Base-by-base conservation (phyloP, 2,888 invertebrate genomes). In the Blomia tropicalis region DNA sequence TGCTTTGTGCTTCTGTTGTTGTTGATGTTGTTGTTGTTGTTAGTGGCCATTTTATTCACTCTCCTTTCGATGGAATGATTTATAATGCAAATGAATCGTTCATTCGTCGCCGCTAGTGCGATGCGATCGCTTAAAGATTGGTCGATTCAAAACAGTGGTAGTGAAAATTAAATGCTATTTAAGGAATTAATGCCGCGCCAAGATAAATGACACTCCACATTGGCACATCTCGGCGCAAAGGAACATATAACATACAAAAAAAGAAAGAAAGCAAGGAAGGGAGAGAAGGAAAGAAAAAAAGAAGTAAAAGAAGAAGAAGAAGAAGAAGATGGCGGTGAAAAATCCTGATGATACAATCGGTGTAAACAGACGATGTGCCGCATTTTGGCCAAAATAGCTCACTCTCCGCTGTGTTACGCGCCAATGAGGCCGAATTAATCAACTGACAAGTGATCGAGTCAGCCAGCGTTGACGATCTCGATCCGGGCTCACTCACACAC, bases 321-420 rank as follows among this genome's bases (percentile, higher is more conserved):
- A 47, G 51, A n/a, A 7, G 27, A 7, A 47, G 22, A 7, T 27
- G 51, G 7, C 7, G 7, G 51, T 47, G 51, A 47, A n/a, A 47
- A 47, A 47, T 22, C 51, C n/a, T n/a, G n/a, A 47, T 47, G 51
- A 47, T 47, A 47, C 51, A 47, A 47, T 47, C 51, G 51, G n/a
- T 47, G 51, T 47, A 47, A 47, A 47, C 51, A 47, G 51, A 47
- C 51, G n/a, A 47, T 47, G 22, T 7, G 7, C 22, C 22, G n/a
- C 5, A 19, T 47, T 7, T 14, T 47, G 51, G 7, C 5, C 51
- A 27, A 19, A 47, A 36, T 36, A 7, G 36, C 36, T 36, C 36
- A 36, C 36, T 11, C 7, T 17, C 7, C 7, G 36, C 36, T 17
- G 17, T 7, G 14, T 47, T 7, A 47, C 5, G 51, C 51, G n/a